phyloP scores from a whole-genome alignment of 2,113 vertebrate genomes.

The Syrmaticus mikado region DNA sequence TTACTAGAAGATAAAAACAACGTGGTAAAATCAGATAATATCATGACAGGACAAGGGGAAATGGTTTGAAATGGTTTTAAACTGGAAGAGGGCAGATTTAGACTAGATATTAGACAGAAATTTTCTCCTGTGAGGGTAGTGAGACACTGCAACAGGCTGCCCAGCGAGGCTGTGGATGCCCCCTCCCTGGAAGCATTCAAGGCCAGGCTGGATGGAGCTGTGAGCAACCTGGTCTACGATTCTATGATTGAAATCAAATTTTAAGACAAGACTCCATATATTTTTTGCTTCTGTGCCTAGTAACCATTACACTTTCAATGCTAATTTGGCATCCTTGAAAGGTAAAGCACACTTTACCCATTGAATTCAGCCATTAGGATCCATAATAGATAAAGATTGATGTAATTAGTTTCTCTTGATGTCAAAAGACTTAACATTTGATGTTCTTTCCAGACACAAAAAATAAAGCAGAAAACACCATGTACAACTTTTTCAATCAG shows the following conservation, averaged over 20 bases:
- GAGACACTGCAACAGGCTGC: no score
- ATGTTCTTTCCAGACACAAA: constrained; percentile 20
- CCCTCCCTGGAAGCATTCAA: no score
- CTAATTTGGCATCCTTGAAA: constrained; percentile 7
- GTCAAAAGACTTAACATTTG: constrained; percentile 23
- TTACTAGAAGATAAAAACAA: not conserved
- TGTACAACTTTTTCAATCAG: not conserved
- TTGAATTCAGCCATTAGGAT: not conserved
- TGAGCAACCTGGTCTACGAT: no score
- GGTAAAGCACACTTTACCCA: not conserved
- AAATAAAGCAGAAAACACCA: not conserved
- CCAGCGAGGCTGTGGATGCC: no score
- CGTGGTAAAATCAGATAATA: not conserved
- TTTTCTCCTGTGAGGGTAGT: no score
- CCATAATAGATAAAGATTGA: constrained; percentile 26
- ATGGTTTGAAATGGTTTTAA: no score
- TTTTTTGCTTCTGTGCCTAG: not conserved
- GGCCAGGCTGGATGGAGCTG: no score
- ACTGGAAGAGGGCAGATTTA: no score
- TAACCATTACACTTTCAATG: not conserved
- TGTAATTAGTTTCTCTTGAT: constrained; percentile 30
- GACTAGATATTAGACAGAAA: no score
- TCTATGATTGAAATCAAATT: not conserved
- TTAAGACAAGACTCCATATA: not conserved
- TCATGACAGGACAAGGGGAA: not conserved